Evolutionary conservation across 1,140 invertebrate species (phyloP), one percentile per base, ranked within the genome.

Genomic region (Ditylenchus dipsaci): DNA sequence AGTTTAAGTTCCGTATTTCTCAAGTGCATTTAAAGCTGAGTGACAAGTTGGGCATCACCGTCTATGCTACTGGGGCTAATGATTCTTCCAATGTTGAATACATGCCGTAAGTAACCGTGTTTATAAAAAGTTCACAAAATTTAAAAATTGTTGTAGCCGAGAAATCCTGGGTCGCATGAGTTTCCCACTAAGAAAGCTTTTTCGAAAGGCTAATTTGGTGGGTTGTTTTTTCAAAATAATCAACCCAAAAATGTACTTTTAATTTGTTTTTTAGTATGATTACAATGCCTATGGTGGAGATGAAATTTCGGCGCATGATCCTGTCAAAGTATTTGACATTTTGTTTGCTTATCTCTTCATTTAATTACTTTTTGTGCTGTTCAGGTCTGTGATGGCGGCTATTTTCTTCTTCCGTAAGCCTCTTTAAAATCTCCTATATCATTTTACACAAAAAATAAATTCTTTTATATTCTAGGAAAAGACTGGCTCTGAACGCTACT

Each of bases 121-220:
- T n/a, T n/a, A n/a, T n/a, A n/a, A n/a, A n/a, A n/a, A n/a, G n/a
- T n/a, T n/a, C n/a, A n/a, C n/a, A n/a, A n/a, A n/a, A n/a, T n/a
- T n/a, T n/a, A n/a, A n/a, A 38, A 38, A 53, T 26, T 7, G 3
- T 69, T 69, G 23, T 23, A 71, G 69, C n/a, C 47, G 59, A 13
- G 69, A 71, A 64, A 26, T 71, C 15, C 30, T 71, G 19, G 69
- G 69, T 33, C 43, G 70, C 8, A 71, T 71, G 69, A 71, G 58
- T 27, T 71, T 71, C 38, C 70, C 69, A 1, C 43, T 71, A 27
- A 19, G 42, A 53, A 71, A 71, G 57, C 26, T 71, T 49, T 63
- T 70, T 21, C 63, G 65, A 27, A 30, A 29, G 59, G 66, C 68
- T n/a, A 65, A 65, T 45, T 19, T 19, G 59, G 59, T 61, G 29